Evolutionary conservation across 2,888 invertebrate genomes (phyloP), one percentile per base, ranked within the genome.

Genomic region (Melipona bicolor): DNA sequence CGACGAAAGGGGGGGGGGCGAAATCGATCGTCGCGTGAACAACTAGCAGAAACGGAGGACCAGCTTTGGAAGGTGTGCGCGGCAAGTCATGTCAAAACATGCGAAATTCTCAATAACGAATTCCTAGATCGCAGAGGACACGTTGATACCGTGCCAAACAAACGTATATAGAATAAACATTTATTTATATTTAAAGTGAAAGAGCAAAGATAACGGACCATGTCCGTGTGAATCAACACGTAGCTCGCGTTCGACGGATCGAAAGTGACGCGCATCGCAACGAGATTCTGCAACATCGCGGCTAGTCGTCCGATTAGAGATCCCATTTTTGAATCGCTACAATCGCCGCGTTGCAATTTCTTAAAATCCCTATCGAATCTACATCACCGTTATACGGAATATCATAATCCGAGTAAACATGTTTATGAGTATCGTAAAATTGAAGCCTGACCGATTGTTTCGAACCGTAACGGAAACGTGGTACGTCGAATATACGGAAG

Each of bases 11-110:
- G n/a, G n/a, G n/a, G n/a, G n/a, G n/a, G 19, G 50, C 27, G 27
- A 27, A 27, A 27, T 71, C 32, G 64, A 64, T 65, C 43, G 52
- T 13, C 77, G 49, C 17, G 70, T 49, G n/a, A 62, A 54, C 79
- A 49, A 54, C 21, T 54, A 61, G 67, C 67, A 24, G 17, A 67
- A 81, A 67, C 61, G 43, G 79, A 79, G 79, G 59, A 61, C 52
- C 50, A 59, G 65, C 43, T 65, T 32, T 36, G 78, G 24, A 49
- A 43, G 43, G 19, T 54, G 49, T 36, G 36, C 27, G 50, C 32
- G 24, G n/a, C 19, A 6, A 27, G 9, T 56, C 59, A 19, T 32
- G 19, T 19, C 17, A 9, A 24, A 27, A 27, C 27, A 27, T 27
- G 36, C 11, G 67, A 79, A 43, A 36, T 36, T 62, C 50, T 62